phyloP scores from a whole-genome alignment of 2,888 invertebrate genomes.

The Steinernema hermaphroditum region DNA sequence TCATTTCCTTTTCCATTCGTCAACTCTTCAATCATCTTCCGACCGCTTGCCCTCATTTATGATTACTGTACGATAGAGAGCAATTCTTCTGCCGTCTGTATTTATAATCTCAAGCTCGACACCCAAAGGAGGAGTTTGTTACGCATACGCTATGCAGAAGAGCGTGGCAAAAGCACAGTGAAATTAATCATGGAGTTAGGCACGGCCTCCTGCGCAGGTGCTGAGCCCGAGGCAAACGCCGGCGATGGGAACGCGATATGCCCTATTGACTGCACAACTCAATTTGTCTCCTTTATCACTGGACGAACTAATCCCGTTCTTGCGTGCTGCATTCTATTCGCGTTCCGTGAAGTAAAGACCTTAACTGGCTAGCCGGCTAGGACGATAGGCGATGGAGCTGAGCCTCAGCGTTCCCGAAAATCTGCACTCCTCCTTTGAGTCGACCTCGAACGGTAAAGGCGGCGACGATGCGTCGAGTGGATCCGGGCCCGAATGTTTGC shows the following conservation, averaged over 20 bases:
- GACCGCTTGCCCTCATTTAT: neutral
- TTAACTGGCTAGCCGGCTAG: neutral
- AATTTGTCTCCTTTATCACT: neutral
- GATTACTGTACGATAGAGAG: no score
- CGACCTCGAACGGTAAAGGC: slow-evolving; percentile 2
- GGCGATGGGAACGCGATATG: slow-evolving; percentile 20
- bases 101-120: neutral
- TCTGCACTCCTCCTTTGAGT: neutral
- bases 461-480: neutral
- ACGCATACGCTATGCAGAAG: no score
- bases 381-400: neutral
- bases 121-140: neutral
- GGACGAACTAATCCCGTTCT: neutral
- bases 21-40: neutral
- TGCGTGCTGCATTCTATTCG: neutral
- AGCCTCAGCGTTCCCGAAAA: neutral
- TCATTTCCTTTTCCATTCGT: neutral
- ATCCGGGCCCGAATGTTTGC: neutral
- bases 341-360: neutral
- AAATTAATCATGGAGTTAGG: neutral
- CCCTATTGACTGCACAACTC: neutral
- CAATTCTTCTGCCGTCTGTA: no score
- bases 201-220: slow-evolving; percentile 26
- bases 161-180: neutral
- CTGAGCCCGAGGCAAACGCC: neutral